Base-by-base conservation (phyloP, 1,140 invertebrate species). In the Brachystomella parvula region DNA sequence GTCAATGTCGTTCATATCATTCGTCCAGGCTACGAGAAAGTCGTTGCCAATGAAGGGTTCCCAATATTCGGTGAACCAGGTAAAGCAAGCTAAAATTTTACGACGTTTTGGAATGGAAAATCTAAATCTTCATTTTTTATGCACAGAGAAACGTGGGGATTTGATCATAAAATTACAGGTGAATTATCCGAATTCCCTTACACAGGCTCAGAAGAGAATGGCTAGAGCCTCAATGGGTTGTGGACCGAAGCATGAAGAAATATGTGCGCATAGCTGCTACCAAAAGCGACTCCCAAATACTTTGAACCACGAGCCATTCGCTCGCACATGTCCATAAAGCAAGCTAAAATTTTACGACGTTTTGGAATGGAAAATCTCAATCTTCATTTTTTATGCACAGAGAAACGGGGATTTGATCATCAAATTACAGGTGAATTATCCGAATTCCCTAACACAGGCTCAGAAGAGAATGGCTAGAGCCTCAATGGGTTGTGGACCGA, bases 1-100 rank as follows among this genome's bases (percentile, higher is more conserved):
- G 77, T 88, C 17, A 83, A 82, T 65, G 84, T 89, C 66, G 84
- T 83, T 26, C 86, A 88, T 72, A 82, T 89, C 24, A 82, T 89
- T 53, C 76, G 81, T 2, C 85, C 85, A 1, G 81, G 80, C 2
- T 87, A 84, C 68, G 76, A 77, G 44, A 87, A 87, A 74, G 70
- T 82, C 1, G 75, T 87, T 1, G 74, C 78, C 35, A 79, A 80
- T 0, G 86, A 88, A 76, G 86, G 86, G 9, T 77, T 88, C 47
- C 86, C 86, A 0, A 69, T 83, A 60, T 68, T 78, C 3, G 78
- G 81, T 47, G 75, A 81, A 70, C 79, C 78, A 53, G 76, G 76
- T 24, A 67, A 76, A 47, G 26, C 17, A 28, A 56, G 24, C 58
- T 58, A 29, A 47, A 59, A 26, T 32, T 31, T 62, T 33, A 63